Percentiles rank a stretch among this genome's conserved stretches.
phyloP scores from a whole-genome alignment of 2,113 vertebrate genomes.

The Ranitomeya imitator region DNA sequence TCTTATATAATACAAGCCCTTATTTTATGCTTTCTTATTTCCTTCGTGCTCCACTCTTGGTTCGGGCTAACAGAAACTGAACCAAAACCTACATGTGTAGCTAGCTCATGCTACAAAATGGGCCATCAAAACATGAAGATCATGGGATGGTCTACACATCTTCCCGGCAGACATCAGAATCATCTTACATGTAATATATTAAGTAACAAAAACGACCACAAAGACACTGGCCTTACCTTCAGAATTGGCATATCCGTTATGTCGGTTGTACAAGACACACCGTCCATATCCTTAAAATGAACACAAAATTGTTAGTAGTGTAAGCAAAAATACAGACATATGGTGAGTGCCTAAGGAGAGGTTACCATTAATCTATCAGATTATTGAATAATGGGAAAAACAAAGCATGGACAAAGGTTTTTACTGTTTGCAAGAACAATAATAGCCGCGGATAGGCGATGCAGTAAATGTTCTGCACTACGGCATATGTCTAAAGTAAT shows the following conservation, averaged over 20 bases:
- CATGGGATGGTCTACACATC: too few species aligned
- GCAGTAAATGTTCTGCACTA: not conserved
- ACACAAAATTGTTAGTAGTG: not conserved
- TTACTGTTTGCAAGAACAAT: not conserved
- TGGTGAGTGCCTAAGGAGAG: too few species aligned
- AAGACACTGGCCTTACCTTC: slow-evolving; percentile 68
- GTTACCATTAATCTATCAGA: not conserved
- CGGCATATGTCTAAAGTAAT: not conserved
- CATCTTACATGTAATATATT: too few species aligned
- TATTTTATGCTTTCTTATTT: too few species aligned
- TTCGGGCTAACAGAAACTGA: too few species aligned
- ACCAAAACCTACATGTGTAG: too few species aligned
- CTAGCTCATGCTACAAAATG: too few species aligned
- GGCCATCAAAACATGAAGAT: too few species aligned
- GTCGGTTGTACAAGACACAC: slow-evolving; percentile 79
- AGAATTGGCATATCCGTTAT: slow-evolving; percentile 78
- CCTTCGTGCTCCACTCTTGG: too few species aligned
- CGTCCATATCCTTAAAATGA: slow-evolving; percentile 74
- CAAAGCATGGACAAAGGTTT: too few species aligned
- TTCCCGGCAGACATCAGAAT: too few species aligned
- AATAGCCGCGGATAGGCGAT: not conserved
- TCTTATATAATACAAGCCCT: too few species aligned
- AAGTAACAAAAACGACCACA: not conserved
- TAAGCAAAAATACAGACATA: not conserved
- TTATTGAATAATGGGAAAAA: not conserved